Percentiles rank a stretch among this genome's conserved stretches.
Evolutionary conservation across 2,797 vertebrate species (phyloP).

Genomic region (Coranthus polyacanthus): DNA sequence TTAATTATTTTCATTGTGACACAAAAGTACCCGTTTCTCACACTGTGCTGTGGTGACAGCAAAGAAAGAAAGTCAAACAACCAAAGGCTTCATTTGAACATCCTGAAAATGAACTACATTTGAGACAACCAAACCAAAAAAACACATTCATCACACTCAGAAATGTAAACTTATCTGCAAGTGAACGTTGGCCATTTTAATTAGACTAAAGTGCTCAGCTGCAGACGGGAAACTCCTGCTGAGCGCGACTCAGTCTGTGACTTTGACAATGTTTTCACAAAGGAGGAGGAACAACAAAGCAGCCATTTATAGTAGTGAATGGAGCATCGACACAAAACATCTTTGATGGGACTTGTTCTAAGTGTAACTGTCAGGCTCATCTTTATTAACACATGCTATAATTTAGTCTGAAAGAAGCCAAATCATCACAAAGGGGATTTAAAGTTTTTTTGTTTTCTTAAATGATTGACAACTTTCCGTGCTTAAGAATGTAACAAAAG

Average conservation of each 20-base stretch:
- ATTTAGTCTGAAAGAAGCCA: not conserved
- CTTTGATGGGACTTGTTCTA: no score
- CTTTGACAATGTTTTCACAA: conserved; percentile 28
- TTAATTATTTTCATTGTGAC: conserved; percentile 21
- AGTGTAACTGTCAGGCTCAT: not conserved
- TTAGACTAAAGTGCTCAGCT: conserved; percentile 40
- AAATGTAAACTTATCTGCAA: conserved; percentile 38
- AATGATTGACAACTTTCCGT: conserved; percentile 1
- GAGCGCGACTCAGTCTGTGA: conserved; percentile 33
- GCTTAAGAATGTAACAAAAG: no score
- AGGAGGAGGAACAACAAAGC: conserved; percentile 27
- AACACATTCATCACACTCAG: conserved; percentile 3
- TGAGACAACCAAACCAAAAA: not conserved
- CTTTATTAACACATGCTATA: not conserved
- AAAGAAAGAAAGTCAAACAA: not conserved
- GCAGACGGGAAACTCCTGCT: conserved; percentile 41
- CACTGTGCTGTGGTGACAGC: no score
- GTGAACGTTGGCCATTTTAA: conserved; percentile 36
- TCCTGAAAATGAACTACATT: not conserved
- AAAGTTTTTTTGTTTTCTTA: not conserved
- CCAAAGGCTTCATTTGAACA: not conserved
- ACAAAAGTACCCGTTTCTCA: no score
- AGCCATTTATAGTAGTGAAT: conserved; percentile 3
- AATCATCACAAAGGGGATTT: not conserved
- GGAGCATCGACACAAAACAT: not conserved